Percentiles rank a stretch among this genome's conserved stretches.
Conservation (phyloP, 2,113 vertebrate genomes). For the Oenanthe melanoleuca region DNA sequence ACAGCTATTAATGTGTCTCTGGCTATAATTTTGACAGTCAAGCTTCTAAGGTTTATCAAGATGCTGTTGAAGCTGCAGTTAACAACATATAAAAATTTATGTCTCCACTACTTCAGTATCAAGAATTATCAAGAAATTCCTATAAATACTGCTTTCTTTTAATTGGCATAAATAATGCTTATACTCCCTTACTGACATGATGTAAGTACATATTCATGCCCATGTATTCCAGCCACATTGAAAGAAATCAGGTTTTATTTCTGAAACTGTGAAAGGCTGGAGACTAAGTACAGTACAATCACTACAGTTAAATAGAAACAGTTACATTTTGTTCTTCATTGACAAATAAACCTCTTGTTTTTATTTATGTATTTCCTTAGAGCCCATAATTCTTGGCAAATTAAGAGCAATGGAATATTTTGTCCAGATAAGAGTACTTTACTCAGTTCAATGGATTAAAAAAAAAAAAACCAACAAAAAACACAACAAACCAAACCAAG, state of each 20-base stretch:
- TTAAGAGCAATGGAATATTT: neutral
- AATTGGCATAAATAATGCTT: neutral
- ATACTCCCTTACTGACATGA: neutral
- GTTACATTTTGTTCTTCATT: neutral
- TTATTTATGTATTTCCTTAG: neutral
- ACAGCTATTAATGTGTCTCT: conserved; percentile 15
- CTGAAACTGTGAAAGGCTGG: neutral
- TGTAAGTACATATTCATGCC: neutral
- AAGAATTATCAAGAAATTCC: neutral
- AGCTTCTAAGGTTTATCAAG: neutral
- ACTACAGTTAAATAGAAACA: neutral
- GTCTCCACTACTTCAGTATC: neutral
- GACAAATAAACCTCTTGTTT: neutral
- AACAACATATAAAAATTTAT: neutral
- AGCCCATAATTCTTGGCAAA: neutral
- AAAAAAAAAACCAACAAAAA: neutral
- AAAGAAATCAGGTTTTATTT: neutral
- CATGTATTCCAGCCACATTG: neutral
- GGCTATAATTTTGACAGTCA: neutral
- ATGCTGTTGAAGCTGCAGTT: neutral
- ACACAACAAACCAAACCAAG: neutral
- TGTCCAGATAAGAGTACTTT: neutral
- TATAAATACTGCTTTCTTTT: neutral
- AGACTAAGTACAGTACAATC: neutral
- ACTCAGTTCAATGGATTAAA: neutral